Evolutionary conservation across 2,113 vertebrate species (phyloP).

Genomic region (Xyliphius kryptos): DNA sequence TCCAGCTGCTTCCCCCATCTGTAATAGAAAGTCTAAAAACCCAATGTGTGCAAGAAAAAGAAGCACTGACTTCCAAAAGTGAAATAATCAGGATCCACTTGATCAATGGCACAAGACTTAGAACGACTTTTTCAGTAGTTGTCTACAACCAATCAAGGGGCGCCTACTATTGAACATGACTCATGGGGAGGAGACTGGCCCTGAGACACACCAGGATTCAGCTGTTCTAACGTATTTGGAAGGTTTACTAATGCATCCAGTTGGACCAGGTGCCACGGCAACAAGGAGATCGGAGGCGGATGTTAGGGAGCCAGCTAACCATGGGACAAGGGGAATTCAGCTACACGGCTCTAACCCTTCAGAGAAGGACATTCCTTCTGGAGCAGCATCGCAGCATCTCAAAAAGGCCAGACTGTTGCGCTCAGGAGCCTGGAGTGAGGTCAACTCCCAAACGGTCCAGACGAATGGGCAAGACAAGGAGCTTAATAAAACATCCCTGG

Average conservation of each 20-base stretch:
- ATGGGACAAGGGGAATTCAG: slow-evolving; percentile 70
- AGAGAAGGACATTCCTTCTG: slow-evolving; percentile 65
- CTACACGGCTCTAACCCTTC: slow-evolving; percentile 72
- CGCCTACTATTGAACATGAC: slow-evolving; percentile 98
- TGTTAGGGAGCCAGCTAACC: slow-evolving; percentile 78
- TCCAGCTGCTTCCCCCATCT: slow-evolving; percentile 38
- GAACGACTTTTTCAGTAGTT: slow-evolving; percentile 56
- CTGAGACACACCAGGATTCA: slow-evolving; percentile 99
- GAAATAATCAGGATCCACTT: neutral
- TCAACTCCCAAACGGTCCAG: slow-evolving; percentile 74
- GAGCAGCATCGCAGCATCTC: slow-evolving; percentile 84
- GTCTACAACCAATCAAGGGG: slow-evolving; percentile 67
- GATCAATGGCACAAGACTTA: slow-evolving; percentile 46
- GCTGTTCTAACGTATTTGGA: slow-evolving; percentile 99
- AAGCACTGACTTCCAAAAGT: neutral
- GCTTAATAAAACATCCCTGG: slow-evolving; percentile 75
- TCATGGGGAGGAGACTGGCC: slow-evolving; percentile 99
- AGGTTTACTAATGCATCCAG: slow-evolving; percentile 99
- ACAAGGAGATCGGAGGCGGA: slow-evolving; percentile 77
- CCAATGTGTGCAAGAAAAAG: neutral
- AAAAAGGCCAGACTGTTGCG: slow-evolving; percentile 91
- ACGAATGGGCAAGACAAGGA: slow-evolving; percentile 80
- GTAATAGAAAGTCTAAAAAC: slow-evolving; percentile 45
- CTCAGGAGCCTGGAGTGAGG: slow-evolving; percentile 86
- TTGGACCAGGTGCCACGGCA: slow-evolving; percentile 82